phyloP scores from a whole-genome alignment of 2,797 vertebrate species.

The Myotis findleyi region DNA sequence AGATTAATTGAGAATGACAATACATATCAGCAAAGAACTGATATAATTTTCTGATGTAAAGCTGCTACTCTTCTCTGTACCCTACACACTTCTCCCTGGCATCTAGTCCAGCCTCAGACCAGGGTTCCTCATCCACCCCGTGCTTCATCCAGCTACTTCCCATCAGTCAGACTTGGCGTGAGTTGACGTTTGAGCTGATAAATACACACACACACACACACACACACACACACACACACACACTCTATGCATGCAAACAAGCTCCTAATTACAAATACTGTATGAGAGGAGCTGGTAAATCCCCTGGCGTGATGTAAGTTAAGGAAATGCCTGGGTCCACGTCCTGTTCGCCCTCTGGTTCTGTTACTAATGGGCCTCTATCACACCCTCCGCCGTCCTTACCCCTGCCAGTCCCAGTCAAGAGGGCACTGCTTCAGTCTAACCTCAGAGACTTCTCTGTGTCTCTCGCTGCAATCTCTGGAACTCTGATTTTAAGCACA shows the following conservation, averaged over 20 bases:
- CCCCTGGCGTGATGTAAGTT: not conserved
- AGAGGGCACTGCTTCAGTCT: not conserved
- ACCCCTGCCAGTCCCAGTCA: not conserved
- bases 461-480: not conserved
- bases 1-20: not conserved
- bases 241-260: not conserved
- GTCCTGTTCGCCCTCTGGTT: not conserved
- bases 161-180: not conserved
- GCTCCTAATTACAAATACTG: not conserved
- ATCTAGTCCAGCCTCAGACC: not conserved
- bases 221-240: too few relatives aligned
- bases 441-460: not conserved
- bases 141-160: not conserved
- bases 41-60: not conserved
- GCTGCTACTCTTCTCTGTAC: not conserved
- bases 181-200: not conserved
- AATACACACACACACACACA: not conserved
- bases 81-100: not conserved
- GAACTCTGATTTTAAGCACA: not conserved
- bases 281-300: too few relatives aligned
- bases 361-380: too few relatives aligned
- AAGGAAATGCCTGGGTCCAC: fast-evolving
- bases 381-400: fast-evolving
- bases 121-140: not conserved
- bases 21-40: not conserved